Percentiles rank a stretch among this genome's conserved stretches.
Conservation (phyloP, 2,113 vertebrate genomes). For the Orycteropus afer region DNA sequence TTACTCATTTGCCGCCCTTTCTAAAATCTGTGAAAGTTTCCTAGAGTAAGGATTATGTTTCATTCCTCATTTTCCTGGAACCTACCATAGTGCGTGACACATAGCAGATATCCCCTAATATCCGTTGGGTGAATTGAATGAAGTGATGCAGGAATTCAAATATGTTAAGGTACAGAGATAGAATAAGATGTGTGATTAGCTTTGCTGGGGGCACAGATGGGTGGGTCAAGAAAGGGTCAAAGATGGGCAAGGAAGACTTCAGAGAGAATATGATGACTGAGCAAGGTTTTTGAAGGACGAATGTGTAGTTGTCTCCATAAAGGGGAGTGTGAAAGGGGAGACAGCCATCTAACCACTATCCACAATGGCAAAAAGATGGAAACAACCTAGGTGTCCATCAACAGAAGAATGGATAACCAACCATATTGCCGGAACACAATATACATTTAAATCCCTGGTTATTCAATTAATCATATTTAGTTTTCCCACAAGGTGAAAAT, state of each 20-base stretch:
- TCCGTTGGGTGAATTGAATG: background rate
- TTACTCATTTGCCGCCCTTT: background rate
- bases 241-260: background rate
- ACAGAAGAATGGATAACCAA: too few relatives aligned
- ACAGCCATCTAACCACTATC: too few relatives aligned
- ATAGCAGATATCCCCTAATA: background rate
- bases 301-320: background rate
- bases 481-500: background rate
- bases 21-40: background rate
- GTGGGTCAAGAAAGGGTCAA: background rate
- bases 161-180: background rate
- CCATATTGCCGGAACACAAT: too few relatives aligned
- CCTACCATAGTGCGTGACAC: background rate
- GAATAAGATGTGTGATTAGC: background rate
- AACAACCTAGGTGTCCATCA: too few relatives aligned
- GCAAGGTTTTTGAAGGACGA: background rate
- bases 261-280: background rate
- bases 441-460: background rate
- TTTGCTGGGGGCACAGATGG: background rate
- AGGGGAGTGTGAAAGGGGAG: background rate
- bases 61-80: background rate
- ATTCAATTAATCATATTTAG: background rate
- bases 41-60: background rate
- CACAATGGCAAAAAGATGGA: too few relatives aligned
- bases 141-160: background rate